Conservation (phyloP, 2,888 invertebrate genomes). For the Tipula lateralis region DNA sequence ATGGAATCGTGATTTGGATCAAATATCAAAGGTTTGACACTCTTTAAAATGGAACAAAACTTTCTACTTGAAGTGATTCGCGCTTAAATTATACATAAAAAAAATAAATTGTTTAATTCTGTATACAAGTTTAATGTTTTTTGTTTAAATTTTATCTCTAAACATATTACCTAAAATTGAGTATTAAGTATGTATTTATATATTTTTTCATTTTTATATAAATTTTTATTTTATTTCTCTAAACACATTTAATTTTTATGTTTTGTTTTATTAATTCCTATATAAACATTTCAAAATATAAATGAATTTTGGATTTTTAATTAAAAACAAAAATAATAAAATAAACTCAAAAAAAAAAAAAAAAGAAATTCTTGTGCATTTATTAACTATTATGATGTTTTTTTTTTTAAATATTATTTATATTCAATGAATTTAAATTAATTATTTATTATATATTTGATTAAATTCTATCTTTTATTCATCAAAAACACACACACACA, state of each 20-base stretch:
- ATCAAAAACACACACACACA: neutral
- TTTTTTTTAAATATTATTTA: neutral
- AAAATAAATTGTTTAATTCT: neutral
- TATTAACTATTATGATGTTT: neutral
- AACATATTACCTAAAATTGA: conserved; percentile 8
- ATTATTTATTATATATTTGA: neutral
- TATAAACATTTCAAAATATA: neutral
- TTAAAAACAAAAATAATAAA: neutral
- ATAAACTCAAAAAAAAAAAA: neutral
- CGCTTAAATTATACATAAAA: neutral
- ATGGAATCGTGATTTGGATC: too few species aligned
- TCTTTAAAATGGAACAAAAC: too few species aligned
- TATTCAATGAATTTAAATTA: neutral
- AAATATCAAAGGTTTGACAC: too few species aligned
- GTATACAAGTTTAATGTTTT: conserved; percentile 11
- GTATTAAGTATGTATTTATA: neutral
- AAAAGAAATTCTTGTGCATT: neutral
- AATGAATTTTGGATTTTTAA: neutral
- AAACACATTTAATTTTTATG: neutral
- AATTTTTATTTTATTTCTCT: neutral
- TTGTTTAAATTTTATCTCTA: neutral
- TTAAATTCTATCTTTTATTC: neutral
- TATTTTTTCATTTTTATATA: neutral
- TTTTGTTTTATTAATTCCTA: neutral
- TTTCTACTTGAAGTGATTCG: too few species aligned